Base-by-base conservation (phyloP, 2,888 invertebrate species). In the Apotomis capreana region DNA sequence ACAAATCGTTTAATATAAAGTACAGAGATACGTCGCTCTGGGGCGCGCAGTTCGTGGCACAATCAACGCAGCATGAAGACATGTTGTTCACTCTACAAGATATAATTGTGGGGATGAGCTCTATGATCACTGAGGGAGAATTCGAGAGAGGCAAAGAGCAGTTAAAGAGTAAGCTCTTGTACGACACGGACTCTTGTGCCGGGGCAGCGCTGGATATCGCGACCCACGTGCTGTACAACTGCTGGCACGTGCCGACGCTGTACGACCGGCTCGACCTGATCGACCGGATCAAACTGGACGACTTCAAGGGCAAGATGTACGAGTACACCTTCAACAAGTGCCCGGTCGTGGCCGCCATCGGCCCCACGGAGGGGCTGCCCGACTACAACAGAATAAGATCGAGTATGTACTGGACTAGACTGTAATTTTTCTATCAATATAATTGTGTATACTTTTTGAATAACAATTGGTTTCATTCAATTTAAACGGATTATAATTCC, bases 11-110 rank as follows among this genome's bases (percentile, higher is more conserved):
- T 90, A 98, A 98, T 88, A 98, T 99, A 3, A 97, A 97, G 87
- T 99, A 99, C 92, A 98, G 98, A 85, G 99, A 99, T 84, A 99
- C 99, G 12, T 99, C 99, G 12, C 94, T 99, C 2, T 99, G 99
- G 98, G 98, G 98, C 10, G 94, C 97, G 51, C 97, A 98, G 84
- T 98, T 96, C 78, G 95, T 97, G 1, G 95, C 95, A 68, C 95
- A 96, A 75, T 95, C 95, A 5, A 80, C 96, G 81, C 93, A 95
- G 75, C 91, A 95, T 74, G 95, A 96, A 79, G 94, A 96, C 76
- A 96, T 97, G 95, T 83, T 96, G 52, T 94, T 88, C 83, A 94
- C 95, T 75, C 90, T 98, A 37, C 97, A 97, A 86, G 89, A 93
- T 36, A 96, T 97, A 85, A 97, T 98, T 96, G 97, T 98, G 96